phyloP scores from a whole-genome alignment of 2,113 vertebrate genomes.

The Thymallus thymallus region DNA sequence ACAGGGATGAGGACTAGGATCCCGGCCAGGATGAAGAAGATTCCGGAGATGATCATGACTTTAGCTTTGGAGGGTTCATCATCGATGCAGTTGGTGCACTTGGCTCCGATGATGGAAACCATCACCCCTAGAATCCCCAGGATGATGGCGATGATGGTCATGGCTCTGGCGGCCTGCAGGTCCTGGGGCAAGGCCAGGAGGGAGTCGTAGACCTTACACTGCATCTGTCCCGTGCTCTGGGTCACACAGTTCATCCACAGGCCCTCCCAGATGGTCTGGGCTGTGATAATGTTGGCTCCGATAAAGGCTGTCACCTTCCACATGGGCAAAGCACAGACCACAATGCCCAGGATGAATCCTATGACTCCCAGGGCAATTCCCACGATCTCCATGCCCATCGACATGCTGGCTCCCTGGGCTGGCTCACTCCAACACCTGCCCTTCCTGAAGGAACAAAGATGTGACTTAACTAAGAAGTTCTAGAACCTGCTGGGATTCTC shows the following conservation, averaged over 20 bases:
- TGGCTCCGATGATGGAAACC: conserved; percentile 75
- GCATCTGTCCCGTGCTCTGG: conserved; percentile 82
- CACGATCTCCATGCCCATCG: conserved; percentile 76
- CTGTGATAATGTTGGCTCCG: conserved; percentile 75
- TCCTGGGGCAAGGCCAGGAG: conserved; percentile 70
- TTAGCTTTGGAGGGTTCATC: conserved; percentile 70
- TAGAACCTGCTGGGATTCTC: background rate
- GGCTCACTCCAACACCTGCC: background rate
- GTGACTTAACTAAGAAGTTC: background rate
- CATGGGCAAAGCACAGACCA: conserved; percentile 74
- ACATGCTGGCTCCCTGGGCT: conserved; percentile 58
- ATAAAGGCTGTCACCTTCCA: conserved; percentile 75
- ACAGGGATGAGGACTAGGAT: conserved; percentile 72
- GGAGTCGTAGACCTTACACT: conserved; percentile 80
- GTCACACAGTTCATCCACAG: conserved; percentile 78
- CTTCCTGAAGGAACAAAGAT: background rate
- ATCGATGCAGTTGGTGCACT: conserved; percentile 80
- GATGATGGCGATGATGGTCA: conserved; percentile 72
- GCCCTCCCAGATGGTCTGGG: conserved; percentile 74
- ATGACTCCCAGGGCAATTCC: conserved; percentile 74
- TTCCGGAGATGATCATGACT: conserved; percentile 74
- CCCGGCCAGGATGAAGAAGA: conserved; percentile 68
- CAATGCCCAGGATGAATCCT: conserved; percentile 69
- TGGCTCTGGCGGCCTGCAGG: conserved; percentile 75
- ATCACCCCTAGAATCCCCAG: conserved; percentile 68